These are phyloP conservation scores for Lates japonicus DNA, from an alignment of 2,797 vertebrate genomes.

Conservation along the genomic window DNA sequence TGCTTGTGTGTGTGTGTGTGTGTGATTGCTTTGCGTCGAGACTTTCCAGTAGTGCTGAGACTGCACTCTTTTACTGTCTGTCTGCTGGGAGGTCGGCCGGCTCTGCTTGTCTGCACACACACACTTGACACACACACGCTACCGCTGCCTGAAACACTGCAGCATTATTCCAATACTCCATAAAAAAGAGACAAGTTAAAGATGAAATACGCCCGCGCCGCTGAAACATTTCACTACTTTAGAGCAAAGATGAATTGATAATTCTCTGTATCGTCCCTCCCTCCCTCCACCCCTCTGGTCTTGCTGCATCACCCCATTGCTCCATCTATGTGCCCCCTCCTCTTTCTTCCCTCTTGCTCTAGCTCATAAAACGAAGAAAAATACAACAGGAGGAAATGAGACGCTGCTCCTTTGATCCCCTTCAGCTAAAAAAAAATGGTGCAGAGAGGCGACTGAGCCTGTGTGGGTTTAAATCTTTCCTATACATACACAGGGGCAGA, in stretches of 20 bases:
- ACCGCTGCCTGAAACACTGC: constrained; percentile 45
- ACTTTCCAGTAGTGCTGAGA: constrained; percentile 74
- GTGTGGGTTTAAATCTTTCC: neutral
- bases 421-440: constrained; percentile 54
- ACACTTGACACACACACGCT: neutral
- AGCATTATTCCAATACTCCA: constrained; percentile 65
- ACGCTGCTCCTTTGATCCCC: constrained; percentile 63
- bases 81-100: constrained; percentile 69
- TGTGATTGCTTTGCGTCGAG: constrained; percentile 67
- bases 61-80: constrained; percentile 75
- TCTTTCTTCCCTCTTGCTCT: constrained; percentile 24
- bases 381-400: constrained; percentile 69
- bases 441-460: constrained; percentile 44
- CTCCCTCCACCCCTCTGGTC: constrained; percentile 20
- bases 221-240: constrained; percentile 57
- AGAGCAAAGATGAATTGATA: constrained; percentile 62
- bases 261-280: constrained; percentile 40
- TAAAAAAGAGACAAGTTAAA: constrained; percentile 64
- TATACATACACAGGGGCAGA: constrained; percentile 8
- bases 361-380: constrained; percentile 65
- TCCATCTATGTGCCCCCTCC: constrained; percentile 20
- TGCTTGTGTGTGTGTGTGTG: constrained; percentile 24
- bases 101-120: constrained; percentile 47
- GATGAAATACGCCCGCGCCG: constrained; percentile 54
- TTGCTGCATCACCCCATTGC: constrained; percentile 51